Conservation (phyloP, 2,888 invertebrate species). For the Agrypnus murinus region DNA sequence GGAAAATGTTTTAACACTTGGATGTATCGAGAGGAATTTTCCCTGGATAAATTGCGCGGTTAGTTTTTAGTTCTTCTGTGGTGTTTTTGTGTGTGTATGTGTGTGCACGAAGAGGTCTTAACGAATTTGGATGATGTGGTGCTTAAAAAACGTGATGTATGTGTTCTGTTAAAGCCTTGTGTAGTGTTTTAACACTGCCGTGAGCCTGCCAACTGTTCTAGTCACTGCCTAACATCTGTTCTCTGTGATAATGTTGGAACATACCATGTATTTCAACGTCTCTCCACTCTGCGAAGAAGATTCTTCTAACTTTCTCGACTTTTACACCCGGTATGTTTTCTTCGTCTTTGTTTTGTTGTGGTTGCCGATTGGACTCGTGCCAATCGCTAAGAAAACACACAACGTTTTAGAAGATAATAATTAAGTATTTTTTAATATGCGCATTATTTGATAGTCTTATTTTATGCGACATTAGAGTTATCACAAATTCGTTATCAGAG, state of each 20-base stretch:
- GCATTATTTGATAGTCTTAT: no score
- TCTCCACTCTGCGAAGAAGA: conserved; percentile 67
- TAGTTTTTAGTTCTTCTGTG: no score
- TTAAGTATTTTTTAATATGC: no score
- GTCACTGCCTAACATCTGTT: conserved; percentile 56
- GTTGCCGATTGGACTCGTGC: conserved; percentile 5
- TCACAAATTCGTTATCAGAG: no score
- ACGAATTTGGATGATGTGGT: conserved; percentile 28
- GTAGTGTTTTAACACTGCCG: conserved; percentile 47
- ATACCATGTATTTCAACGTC: conserved; percentile 68
- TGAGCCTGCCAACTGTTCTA: conserved; percentile 53
- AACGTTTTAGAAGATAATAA: no score
- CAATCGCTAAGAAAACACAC: background rate
- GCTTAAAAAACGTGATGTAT: conserved; percentile 42
- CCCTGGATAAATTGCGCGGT: no score
- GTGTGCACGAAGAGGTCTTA: background rate
- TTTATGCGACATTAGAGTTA: no score
- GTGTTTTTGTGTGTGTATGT: background rate
- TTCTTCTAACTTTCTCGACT: conserved; percentile 69
- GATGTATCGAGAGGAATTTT: no score
- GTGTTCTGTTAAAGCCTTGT: conserved; percentile 46
- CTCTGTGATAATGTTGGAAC: conserved; percentile 62
- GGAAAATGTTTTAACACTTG: conserved; percentile 32
- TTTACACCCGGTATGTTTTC: conserved; percentile 68
- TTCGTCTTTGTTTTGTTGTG: conserved; percentile 34